Percentiles rank a stretch among this genome's conserved stretches.
phyloP scores from a whole-genome alignment of 2,113 vertebrate species.

The Formicarius rufipectus region DNA sequence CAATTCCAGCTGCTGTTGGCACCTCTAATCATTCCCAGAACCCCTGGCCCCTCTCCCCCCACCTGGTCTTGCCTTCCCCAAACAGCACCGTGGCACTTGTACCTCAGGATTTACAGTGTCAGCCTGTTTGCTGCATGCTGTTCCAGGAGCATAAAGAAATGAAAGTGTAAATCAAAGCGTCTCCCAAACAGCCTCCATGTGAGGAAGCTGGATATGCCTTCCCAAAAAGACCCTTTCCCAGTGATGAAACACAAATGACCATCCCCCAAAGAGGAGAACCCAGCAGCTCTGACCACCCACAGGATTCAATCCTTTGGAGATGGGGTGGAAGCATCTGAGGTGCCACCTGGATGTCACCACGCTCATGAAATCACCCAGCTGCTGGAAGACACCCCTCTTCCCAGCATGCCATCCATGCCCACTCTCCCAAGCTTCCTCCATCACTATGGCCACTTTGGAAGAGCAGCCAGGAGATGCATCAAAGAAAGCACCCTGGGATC shows the following conservation, averaged over 20 bases:
- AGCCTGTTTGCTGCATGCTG: not conserved
- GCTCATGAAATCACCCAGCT: not conserved
- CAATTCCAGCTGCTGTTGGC: not conserved
- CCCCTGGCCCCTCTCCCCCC: too few relatives aligned
- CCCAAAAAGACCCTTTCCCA: not conserved
- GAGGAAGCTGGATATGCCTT: accelerated
- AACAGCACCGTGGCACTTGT: accelerated
- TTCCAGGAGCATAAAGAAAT: not conserved
- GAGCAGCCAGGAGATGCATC: not conserved
- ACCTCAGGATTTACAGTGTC: not conserved
- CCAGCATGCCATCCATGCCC: accelerated
- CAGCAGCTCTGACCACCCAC: not conserved
- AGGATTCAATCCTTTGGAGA: not conserved
- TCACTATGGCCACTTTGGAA: not conserved
- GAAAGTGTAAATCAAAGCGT: not conserved
- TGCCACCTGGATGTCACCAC: not conserved
- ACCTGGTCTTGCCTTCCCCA: not conserved
- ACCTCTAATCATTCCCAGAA: not conserved
- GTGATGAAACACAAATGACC: accelerated
- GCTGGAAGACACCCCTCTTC: not conserved
- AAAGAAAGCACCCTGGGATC: not conserved
- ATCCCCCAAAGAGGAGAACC: not conserved
- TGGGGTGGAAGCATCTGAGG: not conserved
- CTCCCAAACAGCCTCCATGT: not conserved
- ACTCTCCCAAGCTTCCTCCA: not conserved